Evolutionary conservation across 2,797 vertebrate genomes (phyloP), one percentile per base, ranked within the genome.

Genomic region (Ara ararauna): DNA sequence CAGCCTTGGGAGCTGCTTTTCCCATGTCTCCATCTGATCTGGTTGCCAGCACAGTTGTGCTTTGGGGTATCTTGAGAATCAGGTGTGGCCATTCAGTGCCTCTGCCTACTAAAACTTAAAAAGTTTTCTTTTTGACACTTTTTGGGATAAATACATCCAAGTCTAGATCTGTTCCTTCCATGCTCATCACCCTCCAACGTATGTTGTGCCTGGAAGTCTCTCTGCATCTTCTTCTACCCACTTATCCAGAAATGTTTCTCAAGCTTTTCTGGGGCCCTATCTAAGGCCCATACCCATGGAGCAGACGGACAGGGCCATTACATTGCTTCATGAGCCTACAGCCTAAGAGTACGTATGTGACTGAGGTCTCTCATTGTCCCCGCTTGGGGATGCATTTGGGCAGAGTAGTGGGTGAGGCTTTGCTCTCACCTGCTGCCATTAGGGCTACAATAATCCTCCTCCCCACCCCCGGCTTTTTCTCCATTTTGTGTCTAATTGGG

Each of bases 221-320:
- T 54, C 45, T 70, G 38, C 5, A 12, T 50, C 34, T 47, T 64
- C 36, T 48, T 85, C 47, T 66, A 34, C 47, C 18, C 44, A 5
- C 16, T 83, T 29, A 50, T 8, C 47, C 34, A 70, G 32, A 83
- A 77, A 30, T 1, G 10, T 48, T 90, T 73, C 60, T 70, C 13
- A 50, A 17, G 54, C 0, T 21, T 65, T 84, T 42, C 38, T 4
- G 6, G n/a, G 44, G 1, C 29, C 73, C 26, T 56, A 76, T 50
- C 50, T 80, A 13, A 45, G 45, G 17, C 23, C 32, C 13, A 34
- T 64, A 4, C 23, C 40, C 61, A 9, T 2, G 14, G 66, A 22
- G 22, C 9, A 74, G 47, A 45, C 0, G 0, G 26, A 45, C 40
- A 27, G 30, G 50, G 27, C 7, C 1, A 0, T 34, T 53, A 48